Percentiles rank a stretch among this genome's conserved stretches.
These are phyloP conservation scores for Agelaius phoeniceus DNA, from an alignment of 2,113 vertebrate genomes.

Conservation along the genomic window DNA sequence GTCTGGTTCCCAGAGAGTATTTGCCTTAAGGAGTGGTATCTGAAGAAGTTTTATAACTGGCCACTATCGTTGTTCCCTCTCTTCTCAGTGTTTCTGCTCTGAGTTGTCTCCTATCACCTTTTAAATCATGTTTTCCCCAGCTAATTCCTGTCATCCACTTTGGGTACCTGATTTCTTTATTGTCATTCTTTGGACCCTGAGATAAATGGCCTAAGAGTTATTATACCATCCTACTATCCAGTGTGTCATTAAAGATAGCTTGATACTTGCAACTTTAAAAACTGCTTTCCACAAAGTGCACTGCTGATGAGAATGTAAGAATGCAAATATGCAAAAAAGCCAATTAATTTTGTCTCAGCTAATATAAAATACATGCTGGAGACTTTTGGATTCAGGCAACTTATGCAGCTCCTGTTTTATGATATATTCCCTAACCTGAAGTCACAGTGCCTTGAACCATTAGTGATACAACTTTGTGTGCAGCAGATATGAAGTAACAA, in stretches of 20 bases:
- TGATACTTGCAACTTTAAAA: background rate
- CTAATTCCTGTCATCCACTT: background rate
- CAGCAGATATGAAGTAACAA: background rate
- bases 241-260: background rate
- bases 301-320: background rate
- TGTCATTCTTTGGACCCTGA: background rate
- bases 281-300: background rate
- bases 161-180: background rate
- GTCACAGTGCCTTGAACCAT: background rate
- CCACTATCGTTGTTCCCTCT: background rate
- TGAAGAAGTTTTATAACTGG: background rate
- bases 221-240: background rate
- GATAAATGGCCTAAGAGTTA: background rate
- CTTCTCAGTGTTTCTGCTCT: background rate
- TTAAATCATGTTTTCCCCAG: background rate
- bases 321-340: background rate
- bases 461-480: background rate
- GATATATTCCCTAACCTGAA: background rate
- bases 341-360: conserved; percentile 22
- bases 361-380: background rate
- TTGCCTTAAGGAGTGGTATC: background rate
- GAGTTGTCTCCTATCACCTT: background rate
- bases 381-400: background rate
- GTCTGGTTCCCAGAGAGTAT: conserved; percentile 34
- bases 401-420: background rate